These are phyloP conservation scores for Drosophila takahashii DNA, from an alignment of 1,140 invertebrate species.

Conservation along the genomic window DNA sequence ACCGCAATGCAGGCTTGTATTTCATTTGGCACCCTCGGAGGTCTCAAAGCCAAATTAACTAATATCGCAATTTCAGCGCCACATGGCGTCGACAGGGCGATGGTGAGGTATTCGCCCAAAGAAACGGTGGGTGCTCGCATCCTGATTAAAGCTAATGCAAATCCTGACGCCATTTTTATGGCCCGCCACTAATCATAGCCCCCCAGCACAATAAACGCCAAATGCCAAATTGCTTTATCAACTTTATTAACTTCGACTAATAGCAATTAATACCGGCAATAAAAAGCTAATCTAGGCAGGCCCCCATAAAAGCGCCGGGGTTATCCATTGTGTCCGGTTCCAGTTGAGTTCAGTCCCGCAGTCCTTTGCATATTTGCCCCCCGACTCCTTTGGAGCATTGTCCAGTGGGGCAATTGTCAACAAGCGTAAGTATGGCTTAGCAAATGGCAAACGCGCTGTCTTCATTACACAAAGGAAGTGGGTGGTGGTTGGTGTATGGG, in stretches of 20 bases:
- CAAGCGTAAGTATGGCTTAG: slow-evolving; percentile 83
- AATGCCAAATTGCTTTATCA: slow-evolving; percentile 83
- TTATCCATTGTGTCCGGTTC: slow-evolving; percentile 50
- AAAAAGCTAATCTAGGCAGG: slow-evolving; percentile 78
- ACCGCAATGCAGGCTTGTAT: slow-evolving; percentile 72
- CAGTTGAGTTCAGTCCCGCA: slow-evolving; percentile 38
- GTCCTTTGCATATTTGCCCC: slow-evolving; percentile 67
- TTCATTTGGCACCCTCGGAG: slow-evolving; percentile 63
- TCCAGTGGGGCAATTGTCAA: slow-evolving; percentile 71
- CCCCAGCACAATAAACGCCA: slow-evolving; percentile 68
- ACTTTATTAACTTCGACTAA: slow-evolving; percentile 83
- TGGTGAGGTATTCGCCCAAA: slow-evolving; percentile 3
- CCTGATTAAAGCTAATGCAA: slow-evolving; percentile 68
- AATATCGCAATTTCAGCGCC: slow-evolving; percentile 69
- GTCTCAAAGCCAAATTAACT: slow-evolving; percentile 76
- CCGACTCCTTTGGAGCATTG: slow-evolving; percentile 25
- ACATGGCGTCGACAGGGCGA: slow-evolving; percentile 47
- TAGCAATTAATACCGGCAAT: slow-evolving; percentile 83
- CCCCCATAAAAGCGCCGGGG: slow-evolving; percentile 59
- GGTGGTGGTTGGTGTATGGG: background rate
- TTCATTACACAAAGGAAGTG: slow-evolving; percentile 71
- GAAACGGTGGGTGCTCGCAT: slow-evolving; percentile 4
- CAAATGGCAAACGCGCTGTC: slow-evolving; percentile 64
- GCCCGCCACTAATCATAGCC: slow-evolving; percentile 67
- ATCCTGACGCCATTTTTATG: slow-evolving; percentile 70